phyloP scores from a whole-genome alignment of 2,797 vertebrate species.

The Rhabdomys pumilio region DNA sequence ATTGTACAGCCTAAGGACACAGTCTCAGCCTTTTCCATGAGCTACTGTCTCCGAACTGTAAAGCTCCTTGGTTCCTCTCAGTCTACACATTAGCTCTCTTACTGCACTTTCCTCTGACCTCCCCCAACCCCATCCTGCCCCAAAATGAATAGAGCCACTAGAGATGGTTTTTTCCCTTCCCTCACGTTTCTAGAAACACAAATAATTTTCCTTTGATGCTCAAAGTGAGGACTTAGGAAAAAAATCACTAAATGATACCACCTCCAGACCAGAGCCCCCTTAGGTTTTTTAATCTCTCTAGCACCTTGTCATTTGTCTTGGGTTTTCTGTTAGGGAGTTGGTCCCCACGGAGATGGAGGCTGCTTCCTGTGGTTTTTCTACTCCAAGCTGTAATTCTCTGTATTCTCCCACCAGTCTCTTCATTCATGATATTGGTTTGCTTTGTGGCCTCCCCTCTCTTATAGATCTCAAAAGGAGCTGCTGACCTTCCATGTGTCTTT shows the following conservation, averaged over 20 bases:
- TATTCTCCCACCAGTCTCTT: background rate
- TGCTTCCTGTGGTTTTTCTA: background rate
- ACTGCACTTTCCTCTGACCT: background rate
- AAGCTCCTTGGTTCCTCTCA: background rate
- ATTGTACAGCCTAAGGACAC: background rate
- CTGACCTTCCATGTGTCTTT: background rate
- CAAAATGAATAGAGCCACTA: background rate
- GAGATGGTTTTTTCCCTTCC: background rate
- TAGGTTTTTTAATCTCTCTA: background rate
- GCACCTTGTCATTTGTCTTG: background rate
- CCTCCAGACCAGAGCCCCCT: background rate
- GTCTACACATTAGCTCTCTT: background rate
- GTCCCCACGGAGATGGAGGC: background rate
- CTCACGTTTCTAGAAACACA: background rate
- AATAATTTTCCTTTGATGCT: background rate
- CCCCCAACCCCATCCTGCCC: background rate
- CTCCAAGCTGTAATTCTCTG: background rate
- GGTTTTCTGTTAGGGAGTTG: background rate
- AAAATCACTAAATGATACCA: background rate
- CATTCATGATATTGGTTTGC: background rate
- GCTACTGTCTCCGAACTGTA: background rate
- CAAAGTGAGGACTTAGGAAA: background rate
- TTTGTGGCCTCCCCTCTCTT: background rate
- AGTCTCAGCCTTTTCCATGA: background rate
- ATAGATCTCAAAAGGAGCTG: background rate